Evolutionary conservation across 2,888 invertebrate genomes (phyloP), one percentile per base, ranked within the genome.

Genomic region (Drosophila colorata): DNA sequence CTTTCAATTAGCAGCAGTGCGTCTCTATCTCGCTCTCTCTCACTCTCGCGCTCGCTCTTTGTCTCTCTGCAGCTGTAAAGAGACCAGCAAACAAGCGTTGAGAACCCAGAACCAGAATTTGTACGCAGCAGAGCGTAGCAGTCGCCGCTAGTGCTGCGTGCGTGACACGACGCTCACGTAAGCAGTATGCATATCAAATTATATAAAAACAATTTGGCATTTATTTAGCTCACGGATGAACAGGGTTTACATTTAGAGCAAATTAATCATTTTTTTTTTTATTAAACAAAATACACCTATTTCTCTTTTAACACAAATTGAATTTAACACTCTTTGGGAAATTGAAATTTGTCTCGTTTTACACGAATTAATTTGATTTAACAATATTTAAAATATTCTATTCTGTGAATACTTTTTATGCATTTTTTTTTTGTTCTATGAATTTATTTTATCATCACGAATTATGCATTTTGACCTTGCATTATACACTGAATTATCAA

Each of bases 61-160:
- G 33, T 61, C 59, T 58, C 51, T 68, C 66, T 85, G 59, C 78
- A 69, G 61, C 88, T 86, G 78, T 66, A 80, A 79, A 56, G 69
- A 58, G 70, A 65, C 58, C 48, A 68, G 63, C 56, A 63, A 63
- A 16, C 23, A 56, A 46, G 40, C 44, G 56, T 61, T 68, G 52
- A 86, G 71, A 78, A 58, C 53, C 53, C 55, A 69, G 35, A 82
- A 76, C 74, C 77, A 75, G 60, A 81, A 69, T 59, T 69, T 65
- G 65, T 68, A 87, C 70, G 70, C 88, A 83, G 60, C 84, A 66
- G 60, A 82, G 71, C 79, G 66, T 74, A 68, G 65, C 79, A 58
- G 41, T 61, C 43, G 53, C 37, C 46, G 41, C 43, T 55, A 69
- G 81, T 31, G 71, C 23, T 74, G 68, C 16, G 52, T 44, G 16